Base-by-base conservation (phyloP, 2,888 invertebrate species). In the Lissonota sp. region DNA sequence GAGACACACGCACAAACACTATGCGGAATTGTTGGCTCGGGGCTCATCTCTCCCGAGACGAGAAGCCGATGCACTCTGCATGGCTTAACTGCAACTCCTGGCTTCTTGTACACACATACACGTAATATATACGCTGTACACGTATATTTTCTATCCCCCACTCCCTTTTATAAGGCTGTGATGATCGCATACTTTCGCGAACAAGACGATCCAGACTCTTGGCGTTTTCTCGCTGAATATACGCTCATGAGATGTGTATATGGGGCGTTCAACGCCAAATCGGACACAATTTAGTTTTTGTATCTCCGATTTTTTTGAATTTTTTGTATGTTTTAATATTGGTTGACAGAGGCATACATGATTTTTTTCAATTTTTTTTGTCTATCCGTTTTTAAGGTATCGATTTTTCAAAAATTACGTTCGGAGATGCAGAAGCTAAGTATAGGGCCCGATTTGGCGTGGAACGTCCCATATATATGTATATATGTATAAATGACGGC, bases 1-100 rank as follows among this genome's bases (percentile, higher is more conserved):
- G 73, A 81, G 60, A 66, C 67, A 69, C 77, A 74, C 81, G 62
- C 69, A 64, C 76, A 69, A 69, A 74, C 70, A 55, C 72, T 71
- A 64, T 81, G 49, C 44, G 78, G 72, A 78, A 81, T 81, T 78
- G 81, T 81, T 78, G 74, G 74, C 81, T 70, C 78, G 78, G 70
- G 77, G 73, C 74, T 63, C 69, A 40, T 70, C 51, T 70, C 70
- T 14, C 64, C 62, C 49, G 64, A 72, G 26, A 62, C 62, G 72
- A 53, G 16, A 53, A 77, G 60, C 76, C 51, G 58, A 60, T 80
- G 77, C 69, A 69, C 69, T 42, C 69, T 51, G 58, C 60, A 49
- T 75, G 6, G 42, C 74, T 51, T 55, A 80, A 40, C 55, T 44
- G 60, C 71, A 46, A 67, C 71, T 44, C 26, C 26, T 26, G 26